Evolutionary conservation across 2,797 vertebrate species (phyloP).

Genomic region (Clarias laeviceps): DNA sequence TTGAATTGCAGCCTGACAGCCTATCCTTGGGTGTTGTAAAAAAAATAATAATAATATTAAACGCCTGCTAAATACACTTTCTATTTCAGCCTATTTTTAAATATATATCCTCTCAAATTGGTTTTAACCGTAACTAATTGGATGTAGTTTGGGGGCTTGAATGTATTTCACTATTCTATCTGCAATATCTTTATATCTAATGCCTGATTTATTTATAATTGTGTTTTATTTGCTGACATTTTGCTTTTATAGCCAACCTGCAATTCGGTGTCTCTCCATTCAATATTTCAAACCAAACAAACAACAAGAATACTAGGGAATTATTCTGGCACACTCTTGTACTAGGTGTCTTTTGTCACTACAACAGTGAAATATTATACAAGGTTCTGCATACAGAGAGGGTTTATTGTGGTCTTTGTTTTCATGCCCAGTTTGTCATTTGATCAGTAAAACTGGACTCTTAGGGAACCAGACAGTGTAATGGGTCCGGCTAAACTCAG

Average conservation of each 20-base stretch:
- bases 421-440: conserved; percentile 40
- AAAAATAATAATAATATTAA: background rate
- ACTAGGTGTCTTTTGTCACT: conserved; percentile 28
- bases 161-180: background rate
- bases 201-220: background rate
- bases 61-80: background rate
- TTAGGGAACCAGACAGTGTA: conserved; percentile 31
- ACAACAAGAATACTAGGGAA: conserved; percentile 15
- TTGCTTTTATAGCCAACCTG: background rate
- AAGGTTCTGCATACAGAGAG: conserved; percentile 28
- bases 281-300: conserved; percentile 5
- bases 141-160: background rate
- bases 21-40: background rate
- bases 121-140: conserved; percentile 2
- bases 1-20: background rate
- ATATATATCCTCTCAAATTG: background rate
- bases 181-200: background rate
- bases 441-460: conserved; percentile 28
- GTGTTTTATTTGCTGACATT: conserved; percentile 9
- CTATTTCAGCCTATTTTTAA: background rate
- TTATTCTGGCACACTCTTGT: conserved; percentile 6
- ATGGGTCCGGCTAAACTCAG: conserved; percentile 32
- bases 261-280: background rate
- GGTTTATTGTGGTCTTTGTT: conserved; percentile 23
- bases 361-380: conserved; percentile 22